A percentile compares a stretch with the other conserved stretches of the same genome.
Evolutionary conservation across 2,888 invertebrate species (phyloP).

Genomic region (Eilema sororculum): DNA sequence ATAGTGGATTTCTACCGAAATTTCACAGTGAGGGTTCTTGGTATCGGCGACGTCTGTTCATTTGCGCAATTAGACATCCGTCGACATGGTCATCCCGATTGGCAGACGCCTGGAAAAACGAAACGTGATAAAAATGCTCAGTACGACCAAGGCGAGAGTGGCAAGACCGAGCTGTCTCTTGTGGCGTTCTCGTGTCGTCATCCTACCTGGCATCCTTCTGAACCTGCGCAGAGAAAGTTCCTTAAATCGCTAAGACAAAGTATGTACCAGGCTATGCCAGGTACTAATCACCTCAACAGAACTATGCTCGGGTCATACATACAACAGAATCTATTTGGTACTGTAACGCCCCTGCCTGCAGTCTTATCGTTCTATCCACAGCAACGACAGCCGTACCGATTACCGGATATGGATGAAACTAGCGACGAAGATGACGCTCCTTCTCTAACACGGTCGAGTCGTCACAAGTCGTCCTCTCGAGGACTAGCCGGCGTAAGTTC

Average conservation of each 20-base stretch:
- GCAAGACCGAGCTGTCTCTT: constrained; percentile 98
- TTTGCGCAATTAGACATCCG: constrained; percentile 97
- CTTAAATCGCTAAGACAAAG: constrained; percentile 90
- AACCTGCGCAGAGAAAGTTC: constrained; percentile 90
- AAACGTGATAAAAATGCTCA: constrained; percentile 74
- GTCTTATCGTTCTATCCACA: constrained; percentile 82
- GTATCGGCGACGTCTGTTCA: constrained; percentile 98
- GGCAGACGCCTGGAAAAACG: constrained; percentile 88
- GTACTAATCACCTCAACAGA: constrained; percentile 73
- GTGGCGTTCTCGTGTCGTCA: constrained; percentile 98
- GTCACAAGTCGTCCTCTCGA: constrained; percentile 2
- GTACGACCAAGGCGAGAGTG: constrained; percentile 93
- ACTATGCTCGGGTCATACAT: constrained; percentile 84
- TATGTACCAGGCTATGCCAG: constrained; percentile 76
- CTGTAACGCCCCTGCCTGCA: constrained; percentile 78
- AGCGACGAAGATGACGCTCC: constrained; percentile 76
- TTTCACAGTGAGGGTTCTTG: constrained; percentile 97
- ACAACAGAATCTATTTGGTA: constrained; percentile 82
- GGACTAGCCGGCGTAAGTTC: constrained; percentile 44
- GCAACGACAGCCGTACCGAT: constrained; percentile 71
- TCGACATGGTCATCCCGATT: constrained; percentile 96
- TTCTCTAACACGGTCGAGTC: constrained; percentile 28
- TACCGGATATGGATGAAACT: constrained; percentile 83
- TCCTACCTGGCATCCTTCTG: constrained; percentile 96
- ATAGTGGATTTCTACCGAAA: constrained; percentile 98